These are phyloP conservation scores for Caenorhabditis sp. DNA, from an alignment of 2,888 invertebrate genomes.

Conservation along the genomic window DNA sequence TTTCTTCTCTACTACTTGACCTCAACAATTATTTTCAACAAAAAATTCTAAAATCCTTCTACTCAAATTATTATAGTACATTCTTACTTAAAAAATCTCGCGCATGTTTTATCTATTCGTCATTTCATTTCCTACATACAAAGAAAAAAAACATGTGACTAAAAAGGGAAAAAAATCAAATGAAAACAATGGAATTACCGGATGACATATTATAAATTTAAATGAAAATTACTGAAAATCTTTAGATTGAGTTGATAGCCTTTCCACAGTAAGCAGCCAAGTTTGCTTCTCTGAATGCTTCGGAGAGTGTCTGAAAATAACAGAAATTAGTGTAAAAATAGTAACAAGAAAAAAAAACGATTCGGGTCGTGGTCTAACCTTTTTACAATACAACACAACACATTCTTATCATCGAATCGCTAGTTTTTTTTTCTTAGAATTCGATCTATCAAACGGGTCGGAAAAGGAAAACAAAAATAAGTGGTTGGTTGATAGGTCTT, in stretches of 20 bases:
- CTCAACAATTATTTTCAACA: no score
- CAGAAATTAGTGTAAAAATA: neutral
- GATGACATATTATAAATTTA: conserved; percentile 5
- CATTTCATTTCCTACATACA: conserved; percentile 1
- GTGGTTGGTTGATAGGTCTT: neutral
- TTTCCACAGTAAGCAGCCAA: conserved; percentile 93
- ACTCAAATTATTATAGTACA: no score
- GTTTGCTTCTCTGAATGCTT: conserved; percentile 96
- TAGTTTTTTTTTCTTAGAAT: neutral
- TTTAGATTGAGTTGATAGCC: conserved; percentile 85
- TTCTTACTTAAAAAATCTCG: no score
- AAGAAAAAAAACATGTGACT: conserved; percentile 12
- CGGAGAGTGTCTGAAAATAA: conserved; percentile 85
- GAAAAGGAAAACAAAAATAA: neutral
- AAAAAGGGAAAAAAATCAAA: conserved; percentile 12
- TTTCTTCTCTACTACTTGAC: no score
- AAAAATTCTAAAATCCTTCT: no score
- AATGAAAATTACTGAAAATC: neutral
- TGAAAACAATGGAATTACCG: neutral
- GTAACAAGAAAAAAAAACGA: conserved; percentile 1
- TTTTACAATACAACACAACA: neutral
- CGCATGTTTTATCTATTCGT: neutral
- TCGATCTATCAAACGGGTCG: conserved; percentile 5
- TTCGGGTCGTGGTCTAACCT: no score
- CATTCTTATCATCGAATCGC: neutral